phyloP scores from a whole-genome alignment of 2,797 vertebrate species.

The Mallotus villosus region DNA sequence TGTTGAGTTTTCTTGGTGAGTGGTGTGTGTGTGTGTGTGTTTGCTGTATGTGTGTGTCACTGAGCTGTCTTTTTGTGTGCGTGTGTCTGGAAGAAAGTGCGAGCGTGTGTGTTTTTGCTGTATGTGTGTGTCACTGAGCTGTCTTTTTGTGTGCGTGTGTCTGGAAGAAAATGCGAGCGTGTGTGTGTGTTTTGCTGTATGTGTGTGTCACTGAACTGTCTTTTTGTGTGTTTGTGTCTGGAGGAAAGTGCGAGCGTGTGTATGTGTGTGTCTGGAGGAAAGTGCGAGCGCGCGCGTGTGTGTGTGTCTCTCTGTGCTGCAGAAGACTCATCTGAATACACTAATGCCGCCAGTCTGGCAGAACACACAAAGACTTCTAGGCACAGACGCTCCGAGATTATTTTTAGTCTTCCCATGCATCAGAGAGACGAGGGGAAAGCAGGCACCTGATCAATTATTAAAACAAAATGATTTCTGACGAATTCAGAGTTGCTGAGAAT shows the following conservation, averaged over 20 bases:
- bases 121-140: slow-evolving; percentile 18
- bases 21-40: slow-evolving; percentile 24
- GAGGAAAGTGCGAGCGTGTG: no score
- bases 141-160: slow-evolving; percentile 37
- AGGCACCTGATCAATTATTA: slow-evolving; percentile 70
- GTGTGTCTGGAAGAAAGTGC: slow-evolving; percentile 11
- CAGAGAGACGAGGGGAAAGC: slow-evolving; percentile 37
- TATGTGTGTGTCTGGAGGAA: slow-evolving; percentile 19
- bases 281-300: no score
- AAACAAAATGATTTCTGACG: slow-evolving; percentile 63
- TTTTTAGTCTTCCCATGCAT: slow-evolving; percentile 65
- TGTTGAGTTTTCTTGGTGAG: slow-evolving; percentile 31
- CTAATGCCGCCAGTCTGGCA: slow-evolving; percentile 61
- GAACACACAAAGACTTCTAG: slow-evolving; percentile 69
- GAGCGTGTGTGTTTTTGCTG: slow-evolving; percentile 11
- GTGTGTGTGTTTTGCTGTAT: slow-evolving; percentile 20
- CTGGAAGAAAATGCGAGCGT: no score
- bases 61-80: slow-evolving; percentile 36
- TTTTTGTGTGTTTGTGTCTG: slow-evolving; percentile 33
- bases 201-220: slow-evolving; percentile 18
- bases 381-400: slow-evolving; percentile 56
- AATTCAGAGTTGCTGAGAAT: slow-evolving; percentile 48
- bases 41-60: slow-evolving; percentile 9
- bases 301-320: slow-evolving; percentile 44
- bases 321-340: slow-evolving; percentile 67